Percentiles rank a stretch among this genome's conserved stretches.
These are phyloP conservation scores for Scaptomyza parva DNA, from an alignment of 2,888 invertebrate species.

Conservation along the genomic window DNA sequence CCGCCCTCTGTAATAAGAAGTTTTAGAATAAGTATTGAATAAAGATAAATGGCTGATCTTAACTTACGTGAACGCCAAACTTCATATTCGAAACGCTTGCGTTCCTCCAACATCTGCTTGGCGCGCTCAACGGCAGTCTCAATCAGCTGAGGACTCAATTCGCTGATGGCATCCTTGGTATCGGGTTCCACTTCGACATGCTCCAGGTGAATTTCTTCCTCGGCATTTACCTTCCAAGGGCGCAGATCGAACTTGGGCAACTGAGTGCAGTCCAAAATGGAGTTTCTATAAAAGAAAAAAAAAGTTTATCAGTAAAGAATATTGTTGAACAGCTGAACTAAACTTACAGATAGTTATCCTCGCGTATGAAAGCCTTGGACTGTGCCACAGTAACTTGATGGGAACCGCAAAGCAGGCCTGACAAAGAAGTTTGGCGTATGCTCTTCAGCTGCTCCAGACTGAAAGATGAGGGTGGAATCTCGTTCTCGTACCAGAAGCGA, in stretches of 20 bases:
- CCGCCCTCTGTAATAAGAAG: slow-evolving; percentile 87
- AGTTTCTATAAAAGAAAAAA: slow-evolving; percentile 86
- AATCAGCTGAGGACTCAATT: slow-evolving; percentile 89
- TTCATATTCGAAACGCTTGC: slow-evolving; percentile 92
- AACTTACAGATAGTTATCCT: slow-evolving; percentile 93
- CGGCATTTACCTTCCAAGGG: slow-evolving; percentile 87
- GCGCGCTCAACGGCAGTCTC: slow-evolving; percentile 92
- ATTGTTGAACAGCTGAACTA: fast-evolving
- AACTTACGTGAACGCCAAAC: slow-evolving; percentile 90
- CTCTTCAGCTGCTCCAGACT: slow-evolving; percentile 91
- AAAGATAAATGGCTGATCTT: fast-evolving
- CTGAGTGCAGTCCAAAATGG: slow-evolving; percentile 90
- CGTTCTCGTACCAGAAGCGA: slow-evolving; percentile 98
- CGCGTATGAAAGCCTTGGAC: slow-evolving; percentile 93
- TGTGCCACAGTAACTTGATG: slow-evolving; percentile 90
- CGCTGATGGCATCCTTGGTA: slow-evolving; percentile 87
- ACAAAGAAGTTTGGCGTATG: slow-evolving; percentile 91
- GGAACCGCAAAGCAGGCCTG: slow-evolving; percentile 92
- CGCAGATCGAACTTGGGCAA: slow-evolving; percentile 88
- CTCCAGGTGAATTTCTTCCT: slow-evolving; percentile 79
- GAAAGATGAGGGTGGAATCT: slow-evolving; percentile 94
- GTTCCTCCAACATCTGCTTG: slow-evolving; percentile 90
- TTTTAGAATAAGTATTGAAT: background rate
- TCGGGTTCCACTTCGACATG: slow-evolving; percentile 82
- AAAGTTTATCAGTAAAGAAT: fast-evolving